Base-by-base conservation (phyloP, 2,113 vertebrate species). In the Eleginops maclovinus region DNA sequence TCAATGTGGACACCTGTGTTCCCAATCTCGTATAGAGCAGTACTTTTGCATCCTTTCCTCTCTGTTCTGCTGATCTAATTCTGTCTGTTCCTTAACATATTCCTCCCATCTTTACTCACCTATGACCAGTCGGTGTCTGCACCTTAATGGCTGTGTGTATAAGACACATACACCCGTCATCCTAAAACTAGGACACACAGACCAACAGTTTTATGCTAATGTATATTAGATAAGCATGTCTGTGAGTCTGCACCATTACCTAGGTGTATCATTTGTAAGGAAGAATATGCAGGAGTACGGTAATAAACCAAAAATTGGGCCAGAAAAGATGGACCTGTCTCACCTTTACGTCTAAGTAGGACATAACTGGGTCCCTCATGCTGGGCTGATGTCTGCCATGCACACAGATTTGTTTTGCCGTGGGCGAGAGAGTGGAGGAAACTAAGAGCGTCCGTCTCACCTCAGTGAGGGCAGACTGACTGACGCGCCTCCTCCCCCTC, bases 121-220 rank as follows among this genome's bases (percentile, higher is more conserved):
- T 81, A 26, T 72, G 60, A 81, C 72, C 53, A 58, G n/a, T 75
- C 46, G 2, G 49, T 70, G 59, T 62, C 65, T 4, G 4, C 36
- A 61, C 61, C 70, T 82, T 70, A 36, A 61, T 56, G 70, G 66
- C 58, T 44, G 17, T 50, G 11, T 47, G 19, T 63, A 47, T 44
- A 46, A 55, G 73, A 72, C 66, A 2, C 46, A 60, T 43, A 3
- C 61, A 77, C 60, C 49, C 1, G 36, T 75, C 83, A 72, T 77
- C 15, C 46, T 49, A 70, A 77, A 92, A 82, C 65, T 88, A 72
- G 90, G 89, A 72, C 89, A 89, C 64, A 72, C 86, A 21, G 19
- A 46, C 8, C 43, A 53, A n/a, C 59, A 43, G 43, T 64, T 65
- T 78, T 87, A 88, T 90, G 83, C 81, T 84, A 87, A 88, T 88